Evolutionary conservation across 2,797 vertebrate genomes (phyloP).

Genomic region (Rhincodon typus): DNA sequence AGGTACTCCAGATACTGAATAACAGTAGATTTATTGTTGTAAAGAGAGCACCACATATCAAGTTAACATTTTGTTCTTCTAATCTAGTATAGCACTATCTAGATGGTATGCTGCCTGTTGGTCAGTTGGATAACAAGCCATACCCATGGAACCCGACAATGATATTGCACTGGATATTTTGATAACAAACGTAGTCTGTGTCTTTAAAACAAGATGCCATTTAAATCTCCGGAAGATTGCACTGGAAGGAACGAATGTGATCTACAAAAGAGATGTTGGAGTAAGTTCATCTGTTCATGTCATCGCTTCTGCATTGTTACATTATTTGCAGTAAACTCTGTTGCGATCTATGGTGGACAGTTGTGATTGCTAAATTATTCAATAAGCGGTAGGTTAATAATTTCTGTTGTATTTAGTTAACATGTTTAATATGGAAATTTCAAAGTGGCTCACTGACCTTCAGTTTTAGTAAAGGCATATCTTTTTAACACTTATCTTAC

Average conservation of each 20-base stretch:
- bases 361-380: not conserved
- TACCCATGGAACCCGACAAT: conserved; percentile 89
- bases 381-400: not conserved
- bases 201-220: conserved; percentile 96
- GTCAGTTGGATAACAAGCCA: conserved; percentile 54
- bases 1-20: not conserved
- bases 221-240: conserved; percentile 95
- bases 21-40: not conserved
- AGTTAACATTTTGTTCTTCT: conserved; percentile 26
- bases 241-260: conserved; percentile 89
- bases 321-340: not conserved
- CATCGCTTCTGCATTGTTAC: not conserved
- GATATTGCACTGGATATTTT: conserved; percentile 96
- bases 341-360: not conserved
- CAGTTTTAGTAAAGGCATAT: not conserved
- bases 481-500: not conserved
- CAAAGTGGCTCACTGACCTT: not conserved
- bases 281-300: conserved; percentile 58
- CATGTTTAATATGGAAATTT: not conserved
- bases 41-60: not conserved
- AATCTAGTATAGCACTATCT: conserved; percentile 34
- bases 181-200: conserved; percentile 94
- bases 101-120: conserved; percentile 33
- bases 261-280: conserved; percentile 95
- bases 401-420: not conserved